Conservation (phyloP, 2,113 vertebrate genomes). For the Odontesthes bonariensis region DNA sequence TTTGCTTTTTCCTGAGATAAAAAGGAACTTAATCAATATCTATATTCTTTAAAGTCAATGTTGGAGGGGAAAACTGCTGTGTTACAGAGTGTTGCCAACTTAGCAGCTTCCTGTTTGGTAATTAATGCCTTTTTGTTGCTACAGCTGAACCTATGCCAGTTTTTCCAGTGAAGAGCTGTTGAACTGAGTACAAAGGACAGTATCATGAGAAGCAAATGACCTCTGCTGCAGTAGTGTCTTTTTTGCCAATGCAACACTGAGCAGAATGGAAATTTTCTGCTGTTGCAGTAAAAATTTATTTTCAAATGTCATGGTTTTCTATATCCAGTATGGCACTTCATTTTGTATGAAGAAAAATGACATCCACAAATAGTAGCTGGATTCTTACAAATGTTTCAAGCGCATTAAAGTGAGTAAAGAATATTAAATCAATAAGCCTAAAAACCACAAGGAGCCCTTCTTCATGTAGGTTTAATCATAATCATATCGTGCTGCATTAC, state of each 20-base stretch:
- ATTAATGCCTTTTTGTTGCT: slow-evolving; percentile 33
- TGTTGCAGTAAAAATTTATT: neutral
- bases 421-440: neutral
- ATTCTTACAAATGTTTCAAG: neutral
- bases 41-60: slow-evolving; percentile 6
- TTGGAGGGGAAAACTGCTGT: slow-evolving; percentile 10
- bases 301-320: neutral
- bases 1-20: neutral
- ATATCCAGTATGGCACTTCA: neutral
- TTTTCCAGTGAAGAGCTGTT: slow-evolving; percentile 15
- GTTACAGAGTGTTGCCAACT: slow-evolving; percentile 11
- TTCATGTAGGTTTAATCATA: neutral
- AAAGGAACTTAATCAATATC: too few species aligned
- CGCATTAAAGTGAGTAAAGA: neutral
- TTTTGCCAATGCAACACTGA: neutral
- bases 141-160: slow-evolving; percentile 14
- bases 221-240: neutral
- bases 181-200: neutral
- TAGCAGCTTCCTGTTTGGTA: slow-evolving; percentile 11
- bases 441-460: neutral
- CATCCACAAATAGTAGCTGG: neutral
- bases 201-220: slow-evolving; percentile 10
- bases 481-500: neutral
- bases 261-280: neutral
- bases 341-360: neutral